These are phyloP conservation scores for Leptosomus discolor DNA, from an alignment of 2,113 vertebrate genomes.

Conservation along the genomic window DNA sequence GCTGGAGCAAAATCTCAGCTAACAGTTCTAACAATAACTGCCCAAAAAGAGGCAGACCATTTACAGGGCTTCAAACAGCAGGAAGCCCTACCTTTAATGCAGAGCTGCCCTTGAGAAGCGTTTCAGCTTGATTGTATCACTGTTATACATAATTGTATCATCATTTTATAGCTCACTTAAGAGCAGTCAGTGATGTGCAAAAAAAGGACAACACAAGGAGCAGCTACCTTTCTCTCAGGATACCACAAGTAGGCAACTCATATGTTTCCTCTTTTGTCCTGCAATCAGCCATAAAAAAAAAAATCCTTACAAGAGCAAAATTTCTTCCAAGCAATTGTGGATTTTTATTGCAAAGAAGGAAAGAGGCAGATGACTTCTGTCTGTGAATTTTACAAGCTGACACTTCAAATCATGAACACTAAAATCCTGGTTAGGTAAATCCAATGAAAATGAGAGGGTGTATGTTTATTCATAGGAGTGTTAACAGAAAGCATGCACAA, in stretches of 20 bases:
- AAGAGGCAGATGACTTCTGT: neutral
- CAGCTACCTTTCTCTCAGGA: neutral
- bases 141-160: neutral
- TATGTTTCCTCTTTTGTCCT: neutral
- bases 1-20: neutral
- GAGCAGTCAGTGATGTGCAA: neutral
- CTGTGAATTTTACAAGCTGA: neutral
- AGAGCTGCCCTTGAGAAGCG: neutral
- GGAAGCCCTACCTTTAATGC: neutral
- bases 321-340: neutral
- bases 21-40: constrained; percentile 8
- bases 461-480: neutral
- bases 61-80: neutral
- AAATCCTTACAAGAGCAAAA: neutral
- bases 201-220: neutral
- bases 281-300: neutral
- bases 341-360: neutral
- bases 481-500: neutral
- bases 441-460: neutral
- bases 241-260: neutral
- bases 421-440: neutral
- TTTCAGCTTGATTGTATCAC: neutral
- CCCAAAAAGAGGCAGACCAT: neutral
- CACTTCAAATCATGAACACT: neutral
- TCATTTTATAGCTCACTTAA: neutral